These are phyloP conservation scores for Rhodeus uyekii DNA, from an alignment of 2,797 vertebrate species.

Conservation along the genomic window DNA sequence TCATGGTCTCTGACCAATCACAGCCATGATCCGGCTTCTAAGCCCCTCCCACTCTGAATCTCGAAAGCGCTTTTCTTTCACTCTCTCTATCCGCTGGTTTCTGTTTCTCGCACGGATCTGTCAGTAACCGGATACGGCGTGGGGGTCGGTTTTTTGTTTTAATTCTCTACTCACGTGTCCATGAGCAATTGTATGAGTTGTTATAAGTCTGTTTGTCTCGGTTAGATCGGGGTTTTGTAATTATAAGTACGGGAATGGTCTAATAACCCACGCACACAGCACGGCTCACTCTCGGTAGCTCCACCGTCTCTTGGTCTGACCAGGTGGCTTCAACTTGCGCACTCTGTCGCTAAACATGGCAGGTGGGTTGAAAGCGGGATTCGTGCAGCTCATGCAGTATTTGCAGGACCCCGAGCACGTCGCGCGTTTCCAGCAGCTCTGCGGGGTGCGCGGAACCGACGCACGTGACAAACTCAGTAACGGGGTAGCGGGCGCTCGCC, in stretches of 20 bases:
- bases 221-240: background rate
- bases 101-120: slow-evolving; percentile 34
- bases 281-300: background rate
- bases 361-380: slow-evolving; percentile 22
- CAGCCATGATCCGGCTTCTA: background rate
- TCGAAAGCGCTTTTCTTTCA: no score
- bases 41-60: background rate
- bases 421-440: slow-evolving; percentile 87
- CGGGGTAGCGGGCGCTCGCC: background rate
- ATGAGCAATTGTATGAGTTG: background rate
- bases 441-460: slow-evolving; percentile 77
- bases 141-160: background rate
- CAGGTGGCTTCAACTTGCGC: slow-evolving; percentile 49
- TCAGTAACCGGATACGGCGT: slow-evolving; percentile 57
- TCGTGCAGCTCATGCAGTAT: slow-evolving; percentile 59
- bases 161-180: background rate
- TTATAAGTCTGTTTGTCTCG: background rate
- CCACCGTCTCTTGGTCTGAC: slow-evolving; percentile 12
- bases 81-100: background rate
- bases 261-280: background rate
- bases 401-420: slow-evolving; percentile 88
- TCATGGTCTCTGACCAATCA: background rate
- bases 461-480: background rate
- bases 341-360: slow-evolving; percentile 46
- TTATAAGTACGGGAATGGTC: background rate